Base-by-base conservation (phyloP, 2,888 invertebrate species). In the Cartodere bifasciata region DNA sequence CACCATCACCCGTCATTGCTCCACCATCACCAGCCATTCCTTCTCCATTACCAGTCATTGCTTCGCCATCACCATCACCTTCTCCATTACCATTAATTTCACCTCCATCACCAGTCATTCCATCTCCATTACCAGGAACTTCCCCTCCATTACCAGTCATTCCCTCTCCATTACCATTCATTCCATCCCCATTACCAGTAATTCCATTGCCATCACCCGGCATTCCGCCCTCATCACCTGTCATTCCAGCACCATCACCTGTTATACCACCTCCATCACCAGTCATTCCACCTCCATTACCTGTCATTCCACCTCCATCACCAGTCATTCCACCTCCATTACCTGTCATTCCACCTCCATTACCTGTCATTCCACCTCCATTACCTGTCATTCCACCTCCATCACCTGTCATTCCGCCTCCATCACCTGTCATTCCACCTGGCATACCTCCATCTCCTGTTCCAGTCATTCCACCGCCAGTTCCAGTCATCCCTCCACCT, bases 181-280 rank as follows among this genome's bases (percentile, higher is more conserved):
- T 65, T 63, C 36, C 56, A 52, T 21, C 50, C 41, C 39, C 35
- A 23, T 15, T 34, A 9, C 28, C 38, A 17, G 23, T 28, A 9
- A 22, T 29, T 62, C 41, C 67, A 64, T 35, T 55, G 50, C 24
- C 50, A 41, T 39, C 15, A 62, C 55, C 43, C 56, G 63, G 56
- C 41, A 48, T 55, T 32, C 44, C 47, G 31, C 62, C 56, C 4
- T 64, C 62, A 7, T 58, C 56, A 20, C 63, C 63, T 13, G 64
- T 23, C 10, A 16, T 23, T 7, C n/a, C 20, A 7, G 11, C 36
- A 12, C 34, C 32, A 5, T 12, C 34, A 20, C 31, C 35, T 13
- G 13, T 44, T 21, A 39, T 42, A 31, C 38, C 37, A n/a, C 39
- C 41, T 28, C 27, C 32, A 31, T 29, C 29, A 20, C 33, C 37